phyloP scores from a whole-genome alignment of 2,797 vertebrate species.

The Scleropages formosus region DNA sequence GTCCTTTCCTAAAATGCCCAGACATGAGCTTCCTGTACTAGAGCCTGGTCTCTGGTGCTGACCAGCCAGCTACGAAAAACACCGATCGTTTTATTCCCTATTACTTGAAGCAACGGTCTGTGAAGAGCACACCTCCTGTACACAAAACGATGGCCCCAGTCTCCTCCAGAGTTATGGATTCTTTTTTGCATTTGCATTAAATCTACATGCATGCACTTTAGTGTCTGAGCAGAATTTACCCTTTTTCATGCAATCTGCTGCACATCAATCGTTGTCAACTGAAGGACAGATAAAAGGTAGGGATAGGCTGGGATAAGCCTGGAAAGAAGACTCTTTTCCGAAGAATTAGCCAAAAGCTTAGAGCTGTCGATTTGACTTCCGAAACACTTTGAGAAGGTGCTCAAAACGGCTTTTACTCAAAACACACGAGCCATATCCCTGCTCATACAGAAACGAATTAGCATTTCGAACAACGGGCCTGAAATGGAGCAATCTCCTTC shows the following conservation, averaged over 20 bases:
- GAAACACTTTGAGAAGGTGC: conserved; percentile 50
- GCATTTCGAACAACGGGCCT: no score
- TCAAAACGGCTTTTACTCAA: conserved; percentile 39
- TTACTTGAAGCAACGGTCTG: conserved; percentile 33
- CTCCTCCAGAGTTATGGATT: conserved; percentile 40
- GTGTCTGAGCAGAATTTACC: conserved; percentile 33
- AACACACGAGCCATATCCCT: conserved; percentile 37
- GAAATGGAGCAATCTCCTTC: no score
- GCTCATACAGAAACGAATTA: not conserved
- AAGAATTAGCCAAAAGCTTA: conserved; percentile 47
- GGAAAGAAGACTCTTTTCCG: conserved; percentile 53
- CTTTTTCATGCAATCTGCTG: no score
- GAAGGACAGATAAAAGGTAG: conserved; percentile 35
- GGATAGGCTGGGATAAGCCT: conserved; percentile 41
- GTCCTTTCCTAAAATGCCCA: no score
- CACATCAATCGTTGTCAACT: conserved; percentile 55
- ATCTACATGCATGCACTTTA: conserved; percentile 30
- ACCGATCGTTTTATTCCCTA: not conserved
- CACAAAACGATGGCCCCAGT: conserved; percentile 40
- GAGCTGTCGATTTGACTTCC: conserved; percentile 45
- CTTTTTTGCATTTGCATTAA: conserved; percentile 49
- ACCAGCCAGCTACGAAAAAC: not conserved
- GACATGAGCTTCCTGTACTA: no score
- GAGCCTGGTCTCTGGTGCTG: not conserved
- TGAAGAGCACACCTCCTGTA: conserved; percentile 49